Percentiles rank a stretch among this genome's conserved stretches.
These are phyloP conservation scores for Ceratina australensis DNA, from an alignment of 1,140 invertebrate genomes.

Conservation along the genomic window DNA sequence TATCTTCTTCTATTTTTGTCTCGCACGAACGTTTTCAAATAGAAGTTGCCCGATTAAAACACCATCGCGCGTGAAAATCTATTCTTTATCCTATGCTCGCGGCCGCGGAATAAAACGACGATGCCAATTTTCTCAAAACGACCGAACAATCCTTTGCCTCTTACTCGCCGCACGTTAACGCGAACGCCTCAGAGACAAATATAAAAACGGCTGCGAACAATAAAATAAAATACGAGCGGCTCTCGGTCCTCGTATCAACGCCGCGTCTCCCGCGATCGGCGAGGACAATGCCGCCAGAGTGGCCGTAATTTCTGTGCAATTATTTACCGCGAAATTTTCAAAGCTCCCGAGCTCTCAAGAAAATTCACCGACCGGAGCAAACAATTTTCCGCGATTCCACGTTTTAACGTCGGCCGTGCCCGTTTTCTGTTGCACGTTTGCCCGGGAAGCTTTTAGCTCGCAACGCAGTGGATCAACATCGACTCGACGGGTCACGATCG, in stretches of 20 bases:
- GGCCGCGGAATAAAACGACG: no score
- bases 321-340: constrained; percentile 29
- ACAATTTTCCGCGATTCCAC: constrained; percentile 16
- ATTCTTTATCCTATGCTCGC: neutral
- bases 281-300: neutral
- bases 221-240: neutral
- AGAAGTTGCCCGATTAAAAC: constrained; percentile 53
- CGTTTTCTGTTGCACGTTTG: constrained; percentile 42
- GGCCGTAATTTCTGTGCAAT: neutral
- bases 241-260: neutral
- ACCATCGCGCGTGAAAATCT: constrained; percentile 21
- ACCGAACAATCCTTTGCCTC: no score
- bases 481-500: constrained; percentile 59
- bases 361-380: constrained; percentile 23
- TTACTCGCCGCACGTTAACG: neutral
- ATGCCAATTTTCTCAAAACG: no score
- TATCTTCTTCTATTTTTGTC: constrained; percentile 27
- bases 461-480: constrained; percentile 53
- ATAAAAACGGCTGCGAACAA: neutral
- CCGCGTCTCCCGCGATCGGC: neutral
- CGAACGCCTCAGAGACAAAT: no score
- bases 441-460: constrained; percentile 49
- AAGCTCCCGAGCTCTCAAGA: neutral
- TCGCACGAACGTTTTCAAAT: constrained; percentile 47
- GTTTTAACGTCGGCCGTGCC: neutral